phyloP scores from a whole-genome alignment of 1,140 invertebrate genomes.

The Meloidogyne hapla region DNA sequence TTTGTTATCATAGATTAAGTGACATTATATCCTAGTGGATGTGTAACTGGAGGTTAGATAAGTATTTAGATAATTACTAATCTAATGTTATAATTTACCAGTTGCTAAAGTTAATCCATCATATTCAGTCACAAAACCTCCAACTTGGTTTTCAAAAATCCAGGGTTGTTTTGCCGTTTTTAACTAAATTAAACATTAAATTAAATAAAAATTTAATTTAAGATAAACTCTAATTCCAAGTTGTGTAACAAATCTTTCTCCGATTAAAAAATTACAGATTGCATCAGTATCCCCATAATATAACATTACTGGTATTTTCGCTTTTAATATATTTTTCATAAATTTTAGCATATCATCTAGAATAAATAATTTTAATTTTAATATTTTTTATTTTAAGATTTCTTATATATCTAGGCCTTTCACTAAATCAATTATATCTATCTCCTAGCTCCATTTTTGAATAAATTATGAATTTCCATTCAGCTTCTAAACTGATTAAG shows the following conservation, averaged over 20 bases:
- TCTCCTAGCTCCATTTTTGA: no score
- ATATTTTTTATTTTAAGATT: no score
- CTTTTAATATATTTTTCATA: conserved; percentile 49
- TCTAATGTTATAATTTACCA: no score
- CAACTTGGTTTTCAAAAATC: conserved; percentile 51
- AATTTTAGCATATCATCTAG: conserved; percentile 5
- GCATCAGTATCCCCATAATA: conserved; percentile 70
- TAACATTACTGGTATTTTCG: conserved; percentile 64
- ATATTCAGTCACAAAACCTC: conserved; percentile 56
- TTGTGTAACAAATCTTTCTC: conserved; percentile 47
- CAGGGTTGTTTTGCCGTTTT: conserved; percentile 48
- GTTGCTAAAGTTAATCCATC: conserved; percentile 54
- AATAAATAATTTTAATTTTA: background rate
- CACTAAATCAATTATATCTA: no score
- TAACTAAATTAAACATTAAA: conserved; percentile 15
- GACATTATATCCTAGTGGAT: no score
- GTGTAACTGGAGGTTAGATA: no score
- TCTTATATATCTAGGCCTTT: no score
- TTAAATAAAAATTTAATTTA: background rate
- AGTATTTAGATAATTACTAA: no score
- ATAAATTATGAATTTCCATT: no score
- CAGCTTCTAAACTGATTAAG: no score
- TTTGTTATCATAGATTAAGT: no score
- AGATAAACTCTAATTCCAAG: conserved; percentile 38
- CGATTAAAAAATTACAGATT: conserved; percentile 67